These are phyloP conservation scores for Diplodus sargus DNA, from an alignment of 2,797 vertebrate species.

Conservation along the genomic window DNA sequence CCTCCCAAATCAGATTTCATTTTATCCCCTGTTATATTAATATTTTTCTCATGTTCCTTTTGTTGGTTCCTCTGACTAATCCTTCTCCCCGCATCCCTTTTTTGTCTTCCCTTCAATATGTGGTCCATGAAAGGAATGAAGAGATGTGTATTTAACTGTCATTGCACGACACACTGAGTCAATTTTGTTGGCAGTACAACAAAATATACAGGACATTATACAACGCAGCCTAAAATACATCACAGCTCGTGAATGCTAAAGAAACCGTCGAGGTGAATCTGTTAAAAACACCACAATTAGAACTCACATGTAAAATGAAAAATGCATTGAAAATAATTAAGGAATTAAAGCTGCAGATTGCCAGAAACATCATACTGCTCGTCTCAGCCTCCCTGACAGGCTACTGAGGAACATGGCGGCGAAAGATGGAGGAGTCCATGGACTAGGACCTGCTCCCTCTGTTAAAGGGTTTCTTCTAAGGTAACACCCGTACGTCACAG, in stretches of 20 bases:
- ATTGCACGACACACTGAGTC: background rate
- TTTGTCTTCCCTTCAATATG: background rate
- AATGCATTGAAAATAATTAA: background rate
- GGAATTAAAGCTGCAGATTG: background rate
- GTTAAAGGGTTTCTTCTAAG: too few species aligned
- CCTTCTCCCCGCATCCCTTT: background rate
- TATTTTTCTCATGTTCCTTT: background rate
- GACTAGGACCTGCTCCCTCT: too few species aligned
- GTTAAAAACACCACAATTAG: background rate
- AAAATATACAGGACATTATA: background rate
- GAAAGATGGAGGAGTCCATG: too few species aligned
- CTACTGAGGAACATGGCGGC: too few species aligned
- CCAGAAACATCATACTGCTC: too few species aligned
- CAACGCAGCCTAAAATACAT: background rate
- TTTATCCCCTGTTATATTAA: background rate
- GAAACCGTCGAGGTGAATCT: background rate
- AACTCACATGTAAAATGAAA: background rate
- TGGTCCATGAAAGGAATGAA: background rate
- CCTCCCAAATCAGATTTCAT: constrained; percentile 7
- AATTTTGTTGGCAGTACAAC: background rate
- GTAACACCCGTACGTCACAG: too few species aligned
- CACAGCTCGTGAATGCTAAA: background rate
- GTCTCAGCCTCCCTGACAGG: too few species aligned
- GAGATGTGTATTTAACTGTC: background rate
- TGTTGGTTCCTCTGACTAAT: background rate